Evolutionary conservation across 2,888 invertebrate genomes (phyloP).

Genomic region (Melanostoma mellinum): DNA sequence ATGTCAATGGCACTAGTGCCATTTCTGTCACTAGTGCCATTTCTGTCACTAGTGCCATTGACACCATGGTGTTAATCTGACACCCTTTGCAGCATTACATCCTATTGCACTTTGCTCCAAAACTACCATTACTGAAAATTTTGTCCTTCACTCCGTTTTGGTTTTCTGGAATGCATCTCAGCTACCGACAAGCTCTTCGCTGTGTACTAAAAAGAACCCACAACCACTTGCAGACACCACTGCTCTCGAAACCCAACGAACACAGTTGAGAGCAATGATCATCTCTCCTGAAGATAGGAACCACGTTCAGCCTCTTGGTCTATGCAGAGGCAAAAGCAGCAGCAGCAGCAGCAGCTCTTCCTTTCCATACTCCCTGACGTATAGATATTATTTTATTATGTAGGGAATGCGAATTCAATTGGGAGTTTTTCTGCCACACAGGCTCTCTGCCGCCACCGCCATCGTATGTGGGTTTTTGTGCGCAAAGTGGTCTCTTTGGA

Average conservation of each 20-base stretch:
- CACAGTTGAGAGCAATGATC: neutral
- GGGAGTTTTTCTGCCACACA: conserved; percentile 60
- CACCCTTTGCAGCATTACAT: too few species aligned
- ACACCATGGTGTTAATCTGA: too few species aligned
- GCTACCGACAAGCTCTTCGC: too few species aligned
- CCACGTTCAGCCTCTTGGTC: conserved; percentile 36
- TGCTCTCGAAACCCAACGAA: conserved; percentile 3
- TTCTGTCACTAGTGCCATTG: too few species aligned
- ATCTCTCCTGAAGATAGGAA: conserved; percentile 40
- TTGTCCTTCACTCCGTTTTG: too few species aligned
- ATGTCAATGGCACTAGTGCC: too few species aligned
- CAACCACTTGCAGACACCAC: conserved; percentile 7
- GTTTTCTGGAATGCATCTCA: too few species aligned
- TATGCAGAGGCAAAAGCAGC: neutral
- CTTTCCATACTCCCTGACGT: conserved; percentile 34
- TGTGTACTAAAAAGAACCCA: too few species aligned
- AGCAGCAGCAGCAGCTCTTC: conserved; percentile 6
- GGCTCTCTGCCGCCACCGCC: conserved; percentile 50
- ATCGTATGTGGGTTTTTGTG: conserved; percentile 65
- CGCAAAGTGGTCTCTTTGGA: conserved; percentile 48
- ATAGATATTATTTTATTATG: conserved; percentile 66
- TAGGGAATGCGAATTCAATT: conserved; percentile 68
- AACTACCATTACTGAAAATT: too few species aligned
- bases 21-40: too few species aligned
- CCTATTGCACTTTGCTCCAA: too few species aligned